Percentiles rank a stretch among this genome's conserved stretches.
Conservation (phyloP, 1,140 invertebrate species). For the Drosophila sechellia region DNA sequence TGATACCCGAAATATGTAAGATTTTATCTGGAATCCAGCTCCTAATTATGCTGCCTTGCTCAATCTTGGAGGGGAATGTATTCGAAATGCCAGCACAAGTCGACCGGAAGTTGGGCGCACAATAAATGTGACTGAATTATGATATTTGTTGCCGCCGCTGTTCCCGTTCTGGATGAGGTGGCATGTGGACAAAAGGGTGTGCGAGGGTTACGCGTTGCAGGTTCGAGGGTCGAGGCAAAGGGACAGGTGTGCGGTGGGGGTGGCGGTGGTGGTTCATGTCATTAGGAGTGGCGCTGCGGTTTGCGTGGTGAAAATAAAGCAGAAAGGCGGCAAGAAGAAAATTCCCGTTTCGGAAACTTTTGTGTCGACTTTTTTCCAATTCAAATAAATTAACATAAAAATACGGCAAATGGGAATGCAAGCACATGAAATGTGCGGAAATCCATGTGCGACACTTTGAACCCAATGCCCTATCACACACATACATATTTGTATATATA, state of each 20-base stretch:
- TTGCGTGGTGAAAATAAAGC: constrained; percentile 24
- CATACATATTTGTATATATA: background rate
- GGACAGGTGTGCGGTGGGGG: constrained; percentile 1
- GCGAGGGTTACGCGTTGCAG: background rate
- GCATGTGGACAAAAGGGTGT: constrained; percentile 49
- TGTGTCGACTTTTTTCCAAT: constrained; percentile 53
- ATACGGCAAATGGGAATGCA: constrained; percentile 68
- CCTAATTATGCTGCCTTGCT: constrained; percentile 12
- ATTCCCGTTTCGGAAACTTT: constrained; percentile 63
- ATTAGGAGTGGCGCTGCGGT: constrained; percentile 63
- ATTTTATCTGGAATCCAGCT: background rate
- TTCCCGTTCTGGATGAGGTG: constrained; percentile 72
- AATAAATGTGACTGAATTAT: constrained; percentile 78
- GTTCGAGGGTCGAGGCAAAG: background rate
- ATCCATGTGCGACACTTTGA: constrained; percentile 72
- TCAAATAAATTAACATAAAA: constrained; percentile 81
- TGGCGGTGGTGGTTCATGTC: constrained; percentile 33
- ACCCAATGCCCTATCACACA: constrained; percentile 6
- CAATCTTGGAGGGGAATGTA: constrained; percentile 34
- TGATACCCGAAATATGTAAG: too few species aligned
- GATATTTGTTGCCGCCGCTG: constrained; percentile 46
- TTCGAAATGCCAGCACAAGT: constrained; percentile 53
- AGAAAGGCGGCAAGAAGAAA: constrained; percentile 19
- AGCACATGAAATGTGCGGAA: constrained; percentile 68
- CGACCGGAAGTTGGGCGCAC: constrained; percentile 71